Evolutionary conservation across 2,888 invertebrate species (phyloP).

Genomic region (Dolichomitus sp.): DNA sequence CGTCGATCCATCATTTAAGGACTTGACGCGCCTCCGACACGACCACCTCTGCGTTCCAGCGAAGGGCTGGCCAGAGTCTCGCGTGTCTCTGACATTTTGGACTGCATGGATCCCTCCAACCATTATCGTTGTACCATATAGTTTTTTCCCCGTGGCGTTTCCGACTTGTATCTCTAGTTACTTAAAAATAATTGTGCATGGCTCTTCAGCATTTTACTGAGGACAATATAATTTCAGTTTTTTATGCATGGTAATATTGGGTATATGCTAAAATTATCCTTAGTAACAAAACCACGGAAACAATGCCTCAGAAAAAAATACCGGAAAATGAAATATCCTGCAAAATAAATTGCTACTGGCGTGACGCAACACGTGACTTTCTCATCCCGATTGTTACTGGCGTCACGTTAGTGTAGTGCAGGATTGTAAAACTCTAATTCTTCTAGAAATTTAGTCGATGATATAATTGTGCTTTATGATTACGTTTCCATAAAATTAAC

Average conservation of each 20-base stretch:
- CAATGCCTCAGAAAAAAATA: too few species aligned
- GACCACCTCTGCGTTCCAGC: conserved; percentile 6
- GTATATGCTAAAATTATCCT: not conserved
- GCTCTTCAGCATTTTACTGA: not conserved
- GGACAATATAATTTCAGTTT: not conserved
- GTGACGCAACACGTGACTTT: too few species aligned
- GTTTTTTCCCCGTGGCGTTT: too few species aligned
- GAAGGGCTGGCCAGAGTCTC: conserved; percentile 12
- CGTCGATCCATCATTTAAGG: conserved; percentile 59
- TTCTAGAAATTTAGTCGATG: too few species aligned
- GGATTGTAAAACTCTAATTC: too few species aligned
- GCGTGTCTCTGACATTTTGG: conserved; percentile 30
- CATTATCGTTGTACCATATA: conserved; percentile 15
- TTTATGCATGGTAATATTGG: not conserved
- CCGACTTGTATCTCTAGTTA: not conserved
- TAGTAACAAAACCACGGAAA: too few species aligned
- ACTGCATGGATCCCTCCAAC: conserved; percentile 17
- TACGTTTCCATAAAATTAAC: too few species aligned
- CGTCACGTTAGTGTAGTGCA: too few species aligned
- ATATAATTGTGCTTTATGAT: too few species aligned
- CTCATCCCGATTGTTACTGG: too few species aligned
- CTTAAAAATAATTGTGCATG: conserved; percentile 16
- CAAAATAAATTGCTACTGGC: too few species aligned
- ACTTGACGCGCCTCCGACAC: conserved; percentile 42
- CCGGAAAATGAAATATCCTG: too few species aligned